Evolutionary conservation across 2,797 vertebrate species (phyloP).

Genomic region (Chelidonichthys spinosus): DNA sequence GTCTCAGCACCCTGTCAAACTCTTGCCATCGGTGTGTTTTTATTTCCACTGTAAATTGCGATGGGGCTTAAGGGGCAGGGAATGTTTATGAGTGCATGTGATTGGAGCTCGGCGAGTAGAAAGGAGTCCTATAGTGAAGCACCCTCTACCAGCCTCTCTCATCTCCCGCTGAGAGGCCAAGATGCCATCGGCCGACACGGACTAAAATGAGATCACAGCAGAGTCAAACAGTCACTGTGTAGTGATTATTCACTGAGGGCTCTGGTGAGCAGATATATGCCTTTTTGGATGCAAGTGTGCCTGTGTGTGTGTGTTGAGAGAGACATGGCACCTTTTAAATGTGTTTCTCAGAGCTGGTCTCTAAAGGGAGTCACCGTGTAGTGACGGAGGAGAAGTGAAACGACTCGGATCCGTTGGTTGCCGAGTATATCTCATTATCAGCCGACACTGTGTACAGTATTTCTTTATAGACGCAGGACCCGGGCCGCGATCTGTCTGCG

Average conservation of each 20-base stretch:
- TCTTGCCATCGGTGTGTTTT: slow-evolving; percentile 61
- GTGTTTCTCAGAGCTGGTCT: slow-evolving; percentile 54
- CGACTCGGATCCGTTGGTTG: slow-evolving; percentile 50
- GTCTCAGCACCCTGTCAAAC: slow-evolving; percentile 61
- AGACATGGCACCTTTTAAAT: slow-evolving; percentile 64
- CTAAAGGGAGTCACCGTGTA: slow-evolving; percentile 39
- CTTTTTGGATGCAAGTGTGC: slow-evolving; percentile 24
- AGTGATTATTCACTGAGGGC: slow-evolving; percentile 52
- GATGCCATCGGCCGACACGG: slow-evolving; percentile 28
- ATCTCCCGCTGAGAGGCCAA: slow-evolving; percentile 54
- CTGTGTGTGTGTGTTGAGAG: slow-evolving; percentile 19
- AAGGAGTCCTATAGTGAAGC: slow-evolving; percentile 50
- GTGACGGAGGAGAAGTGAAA: slow-evolving; percentile 60
- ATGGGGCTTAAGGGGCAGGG: slow-evolving; percentile 58
- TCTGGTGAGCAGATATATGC: slow-evolving; percentile 33
- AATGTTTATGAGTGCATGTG: slow-evolving; percentile 25
- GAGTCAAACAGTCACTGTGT: slow-evolving; percentile 45
- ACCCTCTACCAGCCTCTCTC: slow-evolving; percentile 52
- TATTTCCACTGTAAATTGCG: slow-evolving; percentile 75
- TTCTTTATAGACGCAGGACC: slow-evolving; percentile 57
- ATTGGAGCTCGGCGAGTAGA: slow-evolving; percentile 35
- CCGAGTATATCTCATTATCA: slow-evolving; percentile 68
- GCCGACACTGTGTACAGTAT: slow-evolving; percentile 62
- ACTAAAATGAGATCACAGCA: slow-evolving; percentile 56
- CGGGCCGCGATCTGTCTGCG: slow-evolving; percentile 48